Percentiles rank a stretch among this genome's conserved stretches.
Conservation (phyloP, 53 echinoderm and acorn worm genomes). For the Holothuria scabra region DNA sequence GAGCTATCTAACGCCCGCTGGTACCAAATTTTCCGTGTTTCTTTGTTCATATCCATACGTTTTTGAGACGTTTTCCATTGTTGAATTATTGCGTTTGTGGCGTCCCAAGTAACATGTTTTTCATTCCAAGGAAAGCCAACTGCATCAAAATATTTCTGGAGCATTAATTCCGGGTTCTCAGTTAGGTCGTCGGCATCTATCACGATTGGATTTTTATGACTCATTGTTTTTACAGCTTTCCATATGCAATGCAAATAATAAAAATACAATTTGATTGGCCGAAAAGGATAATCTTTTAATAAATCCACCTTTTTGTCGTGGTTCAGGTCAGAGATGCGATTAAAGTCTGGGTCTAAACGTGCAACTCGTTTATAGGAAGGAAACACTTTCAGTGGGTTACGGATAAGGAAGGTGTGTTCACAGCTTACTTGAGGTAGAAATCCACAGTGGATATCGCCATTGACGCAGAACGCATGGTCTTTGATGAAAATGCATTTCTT, state of each 20-base stretch:
- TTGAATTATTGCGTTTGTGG: not conserved
- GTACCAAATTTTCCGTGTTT: too few relatives aligned
- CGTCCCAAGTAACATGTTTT: not conserved
- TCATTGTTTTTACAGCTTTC: conserved; percentile 1
- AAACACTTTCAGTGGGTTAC: conserved; percentile 1
- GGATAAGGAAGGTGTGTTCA: not conserved
- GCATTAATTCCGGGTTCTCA: not conserved
- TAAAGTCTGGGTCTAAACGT: not conserved
- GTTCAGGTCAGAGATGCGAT: too few relatives aligned
- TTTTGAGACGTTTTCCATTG: too few relatives aligned
- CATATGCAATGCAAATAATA: conserved; percentile 13
- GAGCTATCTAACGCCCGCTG: too few relatives aligned
- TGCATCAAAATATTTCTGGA: not conserved
- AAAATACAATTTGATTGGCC: not conserved
- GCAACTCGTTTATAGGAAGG: conserved; percentile 1
- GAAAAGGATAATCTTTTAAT: not conserved
- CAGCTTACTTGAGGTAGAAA: not conserved
- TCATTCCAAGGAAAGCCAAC: conserved; percentile 29
- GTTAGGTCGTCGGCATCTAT: not conserved
- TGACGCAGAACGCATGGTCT: too few relatives aligned
- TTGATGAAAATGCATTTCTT: not conserved
- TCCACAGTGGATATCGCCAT: not conserved
- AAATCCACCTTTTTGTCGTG: not conserved
- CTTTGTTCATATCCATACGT: too few relatives aligned
- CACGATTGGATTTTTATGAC: not conserved